These are phyloP conservation scores for Eristalinus sepulchralis DNA, from an alignment of 2,888 invertebrate species.

Conservation along the genomic window DNA sequence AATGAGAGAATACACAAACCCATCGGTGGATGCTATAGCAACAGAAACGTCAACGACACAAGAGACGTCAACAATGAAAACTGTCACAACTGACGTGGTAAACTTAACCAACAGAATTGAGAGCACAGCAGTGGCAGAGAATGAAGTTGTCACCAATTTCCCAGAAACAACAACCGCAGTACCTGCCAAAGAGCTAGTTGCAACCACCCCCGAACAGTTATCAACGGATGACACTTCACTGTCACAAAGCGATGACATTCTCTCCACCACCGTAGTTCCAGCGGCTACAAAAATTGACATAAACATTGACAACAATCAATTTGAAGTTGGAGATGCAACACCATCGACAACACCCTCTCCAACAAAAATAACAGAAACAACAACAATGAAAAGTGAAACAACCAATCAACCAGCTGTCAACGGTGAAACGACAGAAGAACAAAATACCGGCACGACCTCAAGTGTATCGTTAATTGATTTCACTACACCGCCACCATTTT, in stretches of 20 bases:
- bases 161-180: slow-evolving; percentile 24
- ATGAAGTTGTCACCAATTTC: slow-evolving; percentile 37
- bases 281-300: background rate
- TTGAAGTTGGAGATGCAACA: slow-evolving; percentile 63
- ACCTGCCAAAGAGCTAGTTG: background rate
- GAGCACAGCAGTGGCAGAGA: background rate
- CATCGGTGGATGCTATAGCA: background rate
- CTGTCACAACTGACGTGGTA: slow-evolving; percentile 56
- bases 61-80: slow-evolving; percentile 66
- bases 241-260: slow-evolving; percentile 2
- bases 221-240: slow-evolving; percentile 2
- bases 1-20: slow-evolving; percentile 9
- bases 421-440: slow-evolving; percentile 35
- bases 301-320: slow-evolving; percentile 72
- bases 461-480: slow-evolving; percentile 51
- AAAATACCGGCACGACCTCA: slow-evolving; percentile 59
- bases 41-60: slow-evolving; percentile 41
- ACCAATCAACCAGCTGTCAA: slow-evolving; percentile 26
- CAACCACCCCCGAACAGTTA: slow-evolving; percentile 1
- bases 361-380: slow-evolving; percentile 2
- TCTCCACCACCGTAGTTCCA: slow-evolving; percentile 10
- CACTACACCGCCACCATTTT: slow-evolving; percentile 60
- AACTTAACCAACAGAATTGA: slow-evolving; percentile 60
- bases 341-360: slow-evolving; percentile 63
- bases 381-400: slow-evolving; percentile 49